phyloP scores from a whole-genome alignment of 2,113 vertebrate species.

The Kryptolebias marmoratus region DNA sequence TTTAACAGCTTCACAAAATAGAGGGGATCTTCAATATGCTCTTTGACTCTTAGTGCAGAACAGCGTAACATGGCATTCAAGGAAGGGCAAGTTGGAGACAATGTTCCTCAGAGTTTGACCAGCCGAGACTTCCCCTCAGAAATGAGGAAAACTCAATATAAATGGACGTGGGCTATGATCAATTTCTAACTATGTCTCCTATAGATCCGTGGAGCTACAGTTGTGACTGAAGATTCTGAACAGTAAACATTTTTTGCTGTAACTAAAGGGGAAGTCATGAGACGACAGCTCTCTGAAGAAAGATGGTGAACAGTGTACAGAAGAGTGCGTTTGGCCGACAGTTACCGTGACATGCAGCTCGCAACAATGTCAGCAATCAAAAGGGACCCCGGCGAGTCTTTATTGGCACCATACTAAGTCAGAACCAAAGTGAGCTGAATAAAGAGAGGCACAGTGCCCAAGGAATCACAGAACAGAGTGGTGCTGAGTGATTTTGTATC shows the following conservation, averaged over 20 bases:
- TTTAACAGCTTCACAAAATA: too few relatives aligned
- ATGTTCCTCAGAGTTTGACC: slow-evolving; percentile 27
- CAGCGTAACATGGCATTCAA: slow-evolving; percentile 2
- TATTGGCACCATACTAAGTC: slow-evolving; percentile 18
- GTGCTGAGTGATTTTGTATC: slow-evolving; percentile 22
- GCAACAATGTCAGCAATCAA: slow-evolving; percentile 44
- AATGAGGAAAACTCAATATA: slow-evolving; percentile 24
- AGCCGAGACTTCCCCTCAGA: slow-evolving; percentile 27
- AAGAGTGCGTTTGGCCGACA: slow-evolving; percentile 40
- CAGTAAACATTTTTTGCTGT: slow-evolving; percentile 30
- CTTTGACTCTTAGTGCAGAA: background rate
- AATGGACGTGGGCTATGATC: slow-evolving; percentile 30
- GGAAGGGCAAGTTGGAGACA: slow-evolving; percentile 21
- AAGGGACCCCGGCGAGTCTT: slow-evolving; percentile 30
- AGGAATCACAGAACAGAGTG: slow-evolving; percentile 28
- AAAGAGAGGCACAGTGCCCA: slow-evolving; percentile 12
- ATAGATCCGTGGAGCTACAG: slow-evolving; percentile 26
- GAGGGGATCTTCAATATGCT: background rate
- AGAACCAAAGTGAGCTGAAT: slow-evolving; percentile 18
- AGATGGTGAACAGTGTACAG: slow-evolving; percentile 11
- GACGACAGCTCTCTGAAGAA: slow-evolving; percentile 28
- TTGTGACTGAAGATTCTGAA: slow-evolving; percentile 37
- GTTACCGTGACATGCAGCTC: slow-evolving; percentile 29
- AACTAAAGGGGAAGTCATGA: slow-evolving; percentile 21
- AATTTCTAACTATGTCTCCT: slow-evolving; percentile 37